Base-by-base conservation (phyloP, 2,888 invertebrate genomes). In the Sphecodes monilicornis region DNA sequence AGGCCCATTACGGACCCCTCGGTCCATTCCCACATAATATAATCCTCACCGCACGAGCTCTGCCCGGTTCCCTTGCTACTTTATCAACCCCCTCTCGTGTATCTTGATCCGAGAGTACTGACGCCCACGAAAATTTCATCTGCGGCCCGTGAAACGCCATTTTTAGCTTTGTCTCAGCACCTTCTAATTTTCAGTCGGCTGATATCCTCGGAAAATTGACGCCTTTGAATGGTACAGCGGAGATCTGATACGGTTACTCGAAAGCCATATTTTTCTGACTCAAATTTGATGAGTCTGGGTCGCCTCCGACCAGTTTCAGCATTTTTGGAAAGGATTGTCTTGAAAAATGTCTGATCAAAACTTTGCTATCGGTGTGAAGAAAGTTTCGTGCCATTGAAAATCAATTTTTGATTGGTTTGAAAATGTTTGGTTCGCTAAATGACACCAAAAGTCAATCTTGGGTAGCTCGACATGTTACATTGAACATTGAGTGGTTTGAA, bases 1-100 rank as follows among this genome's bases (percentile, higher is more conserved):
- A 94, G 94, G 93, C 93, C 94, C 94, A 95, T 94, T 94, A 94
- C 92, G 90, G 90, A 91, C 92, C 92, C 92, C 91, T 92, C 91
- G 89, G 92, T 92, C 92, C 93, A 92, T 93, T 93, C 92, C 93
- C 92, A 93, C 93, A 93, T 94, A 93, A 93, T 94, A 93, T 93
- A 93, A 93, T 93, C 92, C 90, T 93, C 90, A 92, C 93, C 93
- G 92, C 93, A 93, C 93, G 92, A 92, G 90, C 87, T 32, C 29
- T 32, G 64, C 32, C 32, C 32, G 81, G 89, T 86, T 60, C 76
- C 89, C 84, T 89, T 87, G 88, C 82, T 82, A 86, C 84, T 86
- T 85, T 79, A 82, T 80, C 86, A 82, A 80, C 78, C 75, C 81
- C 74, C 36, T 57, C 78, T 46, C 84, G 82, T 80, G 91, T 91